Evolutionary conservation across 1,140 invertebrate genomes (phyloP).

Genomic region (Bradynema listronoti): DNA sequence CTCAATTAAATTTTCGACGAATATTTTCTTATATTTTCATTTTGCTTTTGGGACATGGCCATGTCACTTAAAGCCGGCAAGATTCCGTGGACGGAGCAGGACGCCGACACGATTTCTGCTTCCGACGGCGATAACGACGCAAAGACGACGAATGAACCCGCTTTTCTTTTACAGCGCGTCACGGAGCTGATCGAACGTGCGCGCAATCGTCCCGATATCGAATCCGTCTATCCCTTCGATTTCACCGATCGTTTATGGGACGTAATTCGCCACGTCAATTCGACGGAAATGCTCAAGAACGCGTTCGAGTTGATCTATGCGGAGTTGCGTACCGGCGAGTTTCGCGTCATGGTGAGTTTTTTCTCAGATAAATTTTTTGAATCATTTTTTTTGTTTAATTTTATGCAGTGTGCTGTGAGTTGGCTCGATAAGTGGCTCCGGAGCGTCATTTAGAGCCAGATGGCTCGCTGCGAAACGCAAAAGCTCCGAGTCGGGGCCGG

Average conservation of each 20-base stretch:
- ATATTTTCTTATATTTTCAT: not conserved
- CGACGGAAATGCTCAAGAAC: constrained; percentile 12
- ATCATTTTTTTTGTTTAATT: too few relatives aligned
- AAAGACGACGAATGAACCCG: too few relatives aligned
- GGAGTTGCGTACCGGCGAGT: constrained; percentile 16
- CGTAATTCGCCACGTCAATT: constrained; percentile 14
- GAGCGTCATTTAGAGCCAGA: too few relatives aligned
- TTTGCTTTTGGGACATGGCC: not conserved
- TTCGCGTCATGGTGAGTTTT: constrained; percentile 15
- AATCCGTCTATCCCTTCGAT: constrained; percentile 22
- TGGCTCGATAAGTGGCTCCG: too few relatives aligned
- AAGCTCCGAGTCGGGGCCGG: too few relatives aligned
- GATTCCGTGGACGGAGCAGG: constrained; percentile 8
- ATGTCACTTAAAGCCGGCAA: constrained; percentile 12
- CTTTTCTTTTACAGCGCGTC: constrained; percentile 2
- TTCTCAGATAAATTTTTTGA: too few relatives aligned
- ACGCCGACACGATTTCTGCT: too few relatives aligned
- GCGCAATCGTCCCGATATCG: constrained; percentile 4
- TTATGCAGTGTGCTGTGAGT: too few relatives aligned
- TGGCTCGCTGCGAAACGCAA: too few relatives aligned
- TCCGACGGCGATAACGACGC: too few relatives aligned
- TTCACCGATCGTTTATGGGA: constrained; percentile 30
- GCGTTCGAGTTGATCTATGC: constrained; percentile 17
- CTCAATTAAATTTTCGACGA: not conserved
- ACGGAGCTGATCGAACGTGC: constrained; percentile 13